phyloP scores from a whole-genome alignment of 2,113 vertebrate genomes.

The Corythaeola cristata region DNA sequence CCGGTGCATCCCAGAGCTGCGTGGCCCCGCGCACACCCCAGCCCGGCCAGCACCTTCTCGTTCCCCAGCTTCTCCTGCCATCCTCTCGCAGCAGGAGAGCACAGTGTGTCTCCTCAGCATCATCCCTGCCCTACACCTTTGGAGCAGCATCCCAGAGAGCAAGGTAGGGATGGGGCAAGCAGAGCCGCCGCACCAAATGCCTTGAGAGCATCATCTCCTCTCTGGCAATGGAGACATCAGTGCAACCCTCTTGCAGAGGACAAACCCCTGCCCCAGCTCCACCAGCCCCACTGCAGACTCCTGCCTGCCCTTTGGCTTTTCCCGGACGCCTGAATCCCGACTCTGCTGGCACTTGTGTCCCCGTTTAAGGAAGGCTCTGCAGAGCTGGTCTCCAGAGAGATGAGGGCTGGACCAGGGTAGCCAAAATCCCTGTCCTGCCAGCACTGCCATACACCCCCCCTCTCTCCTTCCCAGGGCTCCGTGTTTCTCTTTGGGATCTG shows the following conservation, averaged over 20 bases:
- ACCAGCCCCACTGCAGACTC: background rate
- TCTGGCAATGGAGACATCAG: background rate
- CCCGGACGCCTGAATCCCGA: fast-evolving
- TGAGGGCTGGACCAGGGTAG: fast-evolving
- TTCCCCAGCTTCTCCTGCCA: background rate
- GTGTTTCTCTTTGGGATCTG: background rate
- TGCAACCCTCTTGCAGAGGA: background rate
- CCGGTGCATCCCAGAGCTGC: background rate
- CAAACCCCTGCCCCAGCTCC: background rate
- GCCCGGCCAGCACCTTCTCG: background rate
- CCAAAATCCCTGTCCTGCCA: background rate
- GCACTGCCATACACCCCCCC: background rate
- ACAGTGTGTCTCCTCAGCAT: background rate
- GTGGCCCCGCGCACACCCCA: background rate
- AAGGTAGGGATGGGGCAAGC: background rate
- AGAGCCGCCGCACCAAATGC: fast-evolving
- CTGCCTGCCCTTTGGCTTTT: background rate
- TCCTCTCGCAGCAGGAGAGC: background rate
- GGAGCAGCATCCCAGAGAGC: background rate
- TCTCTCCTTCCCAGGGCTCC: background rate
- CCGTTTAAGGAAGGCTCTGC: fast-evolving
- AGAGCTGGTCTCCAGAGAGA: background rate
- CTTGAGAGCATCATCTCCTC: fast-evolving
- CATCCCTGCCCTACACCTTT: background rate
- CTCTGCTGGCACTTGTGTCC: background rate